Conservation (phyloP, 92 coral and sea anemone genomes). For the Phymanthus crucifer region DNA sequence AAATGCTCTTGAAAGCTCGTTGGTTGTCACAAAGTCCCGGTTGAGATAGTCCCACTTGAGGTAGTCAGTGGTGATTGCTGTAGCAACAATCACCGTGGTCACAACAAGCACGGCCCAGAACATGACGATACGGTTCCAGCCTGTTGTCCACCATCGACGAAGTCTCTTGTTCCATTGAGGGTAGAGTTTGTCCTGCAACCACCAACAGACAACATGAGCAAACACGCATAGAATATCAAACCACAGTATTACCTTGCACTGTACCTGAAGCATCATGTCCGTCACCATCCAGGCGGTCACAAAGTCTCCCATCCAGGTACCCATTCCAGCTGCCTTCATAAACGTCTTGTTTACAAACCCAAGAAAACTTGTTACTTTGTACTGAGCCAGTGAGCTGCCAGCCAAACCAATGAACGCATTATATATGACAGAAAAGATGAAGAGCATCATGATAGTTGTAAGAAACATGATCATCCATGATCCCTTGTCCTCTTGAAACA, state of each 20-base stretch:
- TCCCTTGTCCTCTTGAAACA: slow-evolving; percentile 86
- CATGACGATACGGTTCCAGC: slow-evolving; percentile 85
- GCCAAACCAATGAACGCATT: slow-evolving; percentile 85
- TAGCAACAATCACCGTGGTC: slow-evolving; percentile 85
- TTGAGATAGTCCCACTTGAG: slow-evolving; percentile 83
- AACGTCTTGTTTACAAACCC: slow-evolving; percentile 84
- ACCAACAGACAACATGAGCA: background rate
- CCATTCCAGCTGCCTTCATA: slow-evolving; percentile 97
- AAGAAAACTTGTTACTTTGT: slow-evolving; percentile 68
- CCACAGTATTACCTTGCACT: too few species aligned
- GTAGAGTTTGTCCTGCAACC: slow-evolving; percentile 81
- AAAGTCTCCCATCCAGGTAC: slow-evolving; percentile 99
- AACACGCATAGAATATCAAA: too few species aligned
- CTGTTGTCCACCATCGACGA: slow-evolving; percentile 84
- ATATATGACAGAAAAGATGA: slow-evolving; percentile 83
- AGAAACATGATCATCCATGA: slow-evolving; percentile 99
- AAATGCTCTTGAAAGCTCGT: slow-evolving; percentile 95
- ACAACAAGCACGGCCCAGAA: slow-evolving; percentile 89
- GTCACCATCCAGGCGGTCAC: slow-evolving; percentile 99
- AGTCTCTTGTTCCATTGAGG: slow-evolving; percentile 84
- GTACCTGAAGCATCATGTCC: slow-evolving; percentile 96
- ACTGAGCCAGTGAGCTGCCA: slow-evolving; percentile 50
- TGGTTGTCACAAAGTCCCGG: slow-evolving; percentile 87
- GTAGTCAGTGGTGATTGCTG: slow-evolving; percentile 86
- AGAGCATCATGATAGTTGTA: slow-evolving; percentile 69